A percentile compares a stretch with the other conserved stretches of the same genome.
Evolutionary conservation across 2,797 vertebrate species (phyloP).

Genomic region (Phylloscopus collybita): DNA sequence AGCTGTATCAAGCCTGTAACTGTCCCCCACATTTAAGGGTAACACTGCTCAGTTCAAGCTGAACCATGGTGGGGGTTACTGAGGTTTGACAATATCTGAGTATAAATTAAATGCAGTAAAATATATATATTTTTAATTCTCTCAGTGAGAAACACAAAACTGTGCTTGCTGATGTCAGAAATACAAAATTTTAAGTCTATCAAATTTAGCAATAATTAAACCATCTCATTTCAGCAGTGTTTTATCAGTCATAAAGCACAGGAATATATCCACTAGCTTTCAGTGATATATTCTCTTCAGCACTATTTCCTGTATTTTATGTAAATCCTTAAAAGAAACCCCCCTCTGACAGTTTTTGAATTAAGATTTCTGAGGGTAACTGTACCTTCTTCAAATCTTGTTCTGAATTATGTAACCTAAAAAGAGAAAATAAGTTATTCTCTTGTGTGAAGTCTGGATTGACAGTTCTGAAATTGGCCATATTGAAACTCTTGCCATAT

Average conservation of each 20-base stretch:
- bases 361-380: background rate
- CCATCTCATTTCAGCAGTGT: background rate
- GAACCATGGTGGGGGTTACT: background rate
- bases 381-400: background rate
- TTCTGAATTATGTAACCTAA: background rate
- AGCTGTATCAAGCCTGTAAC: background rate
- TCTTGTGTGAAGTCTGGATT: background rate
- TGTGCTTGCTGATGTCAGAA: background rate
- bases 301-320: background rate
- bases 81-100: background rate
- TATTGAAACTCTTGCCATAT: background rate
- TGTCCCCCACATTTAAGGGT: background rate
- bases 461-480: background rate
- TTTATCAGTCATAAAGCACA: background rate
- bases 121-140: too few relatives aligned
- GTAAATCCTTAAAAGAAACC: background rate
- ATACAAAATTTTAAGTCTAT: background rate
- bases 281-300: background rate
- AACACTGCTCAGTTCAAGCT: background rate
- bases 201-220: background rate
- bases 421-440: background rate
- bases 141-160: background rate
- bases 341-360: background rate
- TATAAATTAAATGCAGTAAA: background rate
- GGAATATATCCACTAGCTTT: background rate